phyloP scores from a whole-genome alignment of 1,140 invertebrate species.

The Drosophila nasuta region DNA sequence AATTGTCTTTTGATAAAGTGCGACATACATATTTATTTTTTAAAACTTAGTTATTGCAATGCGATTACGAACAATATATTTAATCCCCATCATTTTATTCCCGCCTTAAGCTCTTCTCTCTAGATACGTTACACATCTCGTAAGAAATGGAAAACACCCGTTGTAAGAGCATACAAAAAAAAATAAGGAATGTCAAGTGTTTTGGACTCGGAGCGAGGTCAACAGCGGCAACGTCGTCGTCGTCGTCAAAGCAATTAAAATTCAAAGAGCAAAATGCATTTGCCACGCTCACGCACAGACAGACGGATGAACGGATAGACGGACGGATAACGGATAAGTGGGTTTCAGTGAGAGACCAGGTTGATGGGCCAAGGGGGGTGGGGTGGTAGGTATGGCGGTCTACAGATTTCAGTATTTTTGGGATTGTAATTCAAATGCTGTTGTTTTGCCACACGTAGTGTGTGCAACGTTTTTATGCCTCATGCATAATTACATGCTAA shows the following conservation, averaged over 20 bases:
- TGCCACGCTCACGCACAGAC: conserved; percentile 51
- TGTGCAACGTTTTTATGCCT: conserved; percentile 31
- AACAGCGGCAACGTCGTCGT: background rate
- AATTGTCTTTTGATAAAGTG: too few relatives aligned
- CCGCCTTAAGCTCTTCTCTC: too few relatives aligned
- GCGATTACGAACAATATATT: too few relatives aligned
- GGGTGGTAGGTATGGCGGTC: background rate
- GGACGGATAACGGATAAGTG: background rate
- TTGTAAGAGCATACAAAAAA: background rate
- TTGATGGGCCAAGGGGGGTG: background rate
- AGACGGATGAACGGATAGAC: background rate
- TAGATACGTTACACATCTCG: background rate
- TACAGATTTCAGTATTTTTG: conserved; percentile 28
- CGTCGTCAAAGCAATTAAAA: conserved; percentile 61
- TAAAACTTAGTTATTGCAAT: too few relatives aligned
- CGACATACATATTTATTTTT: too few relatives aligned
- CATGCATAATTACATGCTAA: conserved; percentile 68
- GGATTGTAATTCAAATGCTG: conserved; percentile 30
- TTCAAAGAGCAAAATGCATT: conserved; percentile 74
- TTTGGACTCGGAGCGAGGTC: conserved; percentile 28
- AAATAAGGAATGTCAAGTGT: conserved; percentile 30
- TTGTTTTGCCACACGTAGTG: background rate
- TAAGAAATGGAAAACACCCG: too few relatives aligned
- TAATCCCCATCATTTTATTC: too few relatives aligned
- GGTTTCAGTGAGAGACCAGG: background rate